Evolutionary conservation across 2,888 invertebrate species (phyloP), one percentile per base, ranked within the genome.

Genomic region (Megaustenia siamemsis): DNA sequence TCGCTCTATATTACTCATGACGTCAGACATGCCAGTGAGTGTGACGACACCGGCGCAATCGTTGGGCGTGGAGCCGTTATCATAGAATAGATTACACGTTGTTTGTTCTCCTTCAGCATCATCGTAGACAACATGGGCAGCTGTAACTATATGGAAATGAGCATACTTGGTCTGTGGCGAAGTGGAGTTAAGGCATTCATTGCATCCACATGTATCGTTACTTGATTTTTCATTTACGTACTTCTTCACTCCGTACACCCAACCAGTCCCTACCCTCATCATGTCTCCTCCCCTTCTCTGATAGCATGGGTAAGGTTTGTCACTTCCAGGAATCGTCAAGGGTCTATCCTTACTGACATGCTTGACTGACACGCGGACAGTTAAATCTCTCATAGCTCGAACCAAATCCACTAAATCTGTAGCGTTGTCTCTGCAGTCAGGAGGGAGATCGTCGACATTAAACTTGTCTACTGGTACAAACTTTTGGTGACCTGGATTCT

Each of bases 51-150:
- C 73, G 1, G 1, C 3, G 18, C 73, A 73, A 1, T 28, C 18
- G 28, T 73, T 49, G 4, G 73, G 73, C 0, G 73, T 49, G 15
- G 49, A 49, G 12, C 73, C 73, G 18, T 49, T 49, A 15, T 73
- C 73, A 18, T 73, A 73, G 49, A 73, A 73, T 5, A 73, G 73
- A 49, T 73, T 32, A 73, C 73, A 73, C 0, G 73, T 73, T 10
- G 73, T 49, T 4, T 49, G 73, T n/a, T 32, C 53, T 1, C 73
- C 73, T 49, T 73, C 73, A 2, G 49, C 53, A 21, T 49, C 32
- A 32, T 73, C 73, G 24, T 49, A 73, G 4, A 73, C 73, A 32
- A 73, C 73, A 35, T 73, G 73, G 21, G 49, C 73, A 18, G 73
- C 73, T 32, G 73, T 49, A 32, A n/a, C 49, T 0, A 73, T 73